Evolutionary conservation across 2,888 invertebrate genomes (phyloP).

Genomic region (Trisateles emortualis): DNA sequence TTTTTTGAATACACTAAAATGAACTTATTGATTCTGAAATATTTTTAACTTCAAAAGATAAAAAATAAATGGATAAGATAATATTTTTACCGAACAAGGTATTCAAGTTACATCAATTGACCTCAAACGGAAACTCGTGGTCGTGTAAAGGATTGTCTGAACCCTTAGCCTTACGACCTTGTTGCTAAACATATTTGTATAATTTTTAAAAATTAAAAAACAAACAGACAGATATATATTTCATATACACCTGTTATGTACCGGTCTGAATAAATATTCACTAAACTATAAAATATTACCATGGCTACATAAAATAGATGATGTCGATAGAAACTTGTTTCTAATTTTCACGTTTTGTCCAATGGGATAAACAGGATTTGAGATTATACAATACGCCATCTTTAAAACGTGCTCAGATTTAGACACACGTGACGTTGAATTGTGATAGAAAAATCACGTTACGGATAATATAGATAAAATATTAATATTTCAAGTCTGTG

Average conservation of each 20-base stretch:
- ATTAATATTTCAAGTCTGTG: too few species aligned
- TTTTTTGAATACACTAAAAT: too few species aligned
- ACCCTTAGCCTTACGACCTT: neutral
- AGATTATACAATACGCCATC: neutral
- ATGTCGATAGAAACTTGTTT: constrained; percentile 3
- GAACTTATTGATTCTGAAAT: neutral
- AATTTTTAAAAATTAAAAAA: constrained; percentile 7
- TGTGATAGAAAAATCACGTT: neutral
- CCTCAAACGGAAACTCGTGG: constrained; percentile 3
- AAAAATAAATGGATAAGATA: neutral
- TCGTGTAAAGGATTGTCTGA: constrained; percentile 4
- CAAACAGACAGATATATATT: neutral
- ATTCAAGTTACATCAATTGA: constrained; percentile 9
- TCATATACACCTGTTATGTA: constrained; percentile 3
- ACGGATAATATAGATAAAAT: neutral
- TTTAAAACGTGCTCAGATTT: constrained; percentile 1
- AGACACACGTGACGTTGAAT: constrained; percentile 1
- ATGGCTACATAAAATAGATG: constrained; percentile 1
- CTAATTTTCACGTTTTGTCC: constrained; percentile 2
- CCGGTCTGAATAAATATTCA: constrained; percentile 9
- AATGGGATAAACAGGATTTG: constrained; percentile 1
- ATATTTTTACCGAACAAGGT: constrained; percentile 4
- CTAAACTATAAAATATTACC: too few species aligned
- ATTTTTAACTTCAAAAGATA: neutral
- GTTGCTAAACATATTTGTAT: neutral